These are phyloP conservation scores for Caerostris extrusa DNA, from an alignment of 1,140 invertebrate genomes.

Conservation along the genomic window DNA sequence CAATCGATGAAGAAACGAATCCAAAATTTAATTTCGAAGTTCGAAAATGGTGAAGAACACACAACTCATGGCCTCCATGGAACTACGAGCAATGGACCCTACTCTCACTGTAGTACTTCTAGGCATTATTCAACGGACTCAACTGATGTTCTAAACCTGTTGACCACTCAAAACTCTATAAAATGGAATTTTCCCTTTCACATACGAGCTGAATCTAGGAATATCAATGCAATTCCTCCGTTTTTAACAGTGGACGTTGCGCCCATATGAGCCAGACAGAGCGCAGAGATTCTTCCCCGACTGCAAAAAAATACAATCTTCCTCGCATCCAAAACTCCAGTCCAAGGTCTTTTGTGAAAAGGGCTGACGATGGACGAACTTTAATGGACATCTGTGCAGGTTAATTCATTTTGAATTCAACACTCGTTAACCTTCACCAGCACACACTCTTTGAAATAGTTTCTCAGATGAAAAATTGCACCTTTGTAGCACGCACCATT, in stretches of 20 bases:
- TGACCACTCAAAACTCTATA: not conserved
- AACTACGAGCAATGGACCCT: not conserved
- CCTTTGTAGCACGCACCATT: not conserved
- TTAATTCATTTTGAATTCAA: slow-evolving; percentile 25
- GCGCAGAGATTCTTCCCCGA: not conserved
- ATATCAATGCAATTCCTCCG: not conserved
- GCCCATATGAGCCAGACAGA: not conserved
- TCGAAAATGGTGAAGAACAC: not conserved
- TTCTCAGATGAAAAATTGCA: not conserved
- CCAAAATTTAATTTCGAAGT: slow-evolving; percentile 37
- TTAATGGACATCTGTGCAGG: slow-evolving; percentile 34
- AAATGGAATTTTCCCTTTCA: not conserved
- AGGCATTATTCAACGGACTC: not conserved
- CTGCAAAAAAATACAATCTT: not conserved
- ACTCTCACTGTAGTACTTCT: not conserved
- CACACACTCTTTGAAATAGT: not conserved
- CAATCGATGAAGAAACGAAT: slow-evolving; percentile 27
- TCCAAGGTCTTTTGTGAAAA: slow-evolving; percentile 45
- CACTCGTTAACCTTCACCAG: not conserved
- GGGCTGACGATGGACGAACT: not conserved
- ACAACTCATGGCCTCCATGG: not conserved
- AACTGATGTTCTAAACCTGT: not conserved
- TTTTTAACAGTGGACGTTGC: not conserved
- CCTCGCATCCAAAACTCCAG: slow-evolving; percentile 22
- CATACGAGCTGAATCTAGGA: not conserved